Percentiles rank a stretch among this genome's conserved stretches.
These are phyloP conservation scores for Caenorhabditis uteleia DNA, from an alignment of 2,888 invertebrate genomes.

Conservation along the genomic window DNA sequence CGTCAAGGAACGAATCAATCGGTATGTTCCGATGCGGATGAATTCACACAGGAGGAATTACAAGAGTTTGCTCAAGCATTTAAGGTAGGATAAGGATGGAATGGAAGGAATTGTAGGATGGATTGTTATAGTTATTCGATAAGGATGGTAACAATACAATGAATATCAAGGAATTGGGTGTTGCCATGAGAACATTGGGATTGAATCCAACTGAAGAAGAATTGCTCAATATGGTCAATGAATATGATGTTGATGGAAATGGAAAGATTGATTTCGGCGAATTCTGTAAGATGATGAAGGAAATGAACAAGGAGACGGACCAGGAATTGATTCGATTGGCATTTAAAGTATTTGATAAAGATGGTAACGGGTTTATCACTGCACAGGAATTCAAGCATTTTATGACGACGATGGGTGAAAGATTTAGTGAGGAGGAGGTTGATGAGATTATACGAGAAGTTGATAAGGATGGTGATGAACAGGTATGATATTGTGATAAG, in stretches of 20 bases:
- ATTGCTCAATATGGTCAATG: slow-evolving; percentile 46
- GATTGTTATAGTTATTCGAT: slow-evolving; percentile 64
- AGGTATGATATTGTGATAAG: slow-evolving; percentile 43
- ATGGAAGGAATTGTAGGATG: neutral
- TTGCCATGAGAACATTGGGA: slow-evolving; percentile 69
- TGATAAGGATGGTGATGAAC: slow-evolving; percentile 69
- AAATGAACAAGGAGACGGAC: slow-evolving; percentile 70
- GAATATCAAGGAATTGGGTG: slow-evolving; percentile 70
- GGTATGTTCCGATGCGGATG: slow-evolving; percentile 63
- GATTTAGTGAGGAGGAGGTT: slow-evolving; percentile 69
- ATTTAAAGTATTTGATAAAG: slow-evolving; percentile 70
- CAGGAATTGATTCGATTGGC: slow-evolving; percentile 69
- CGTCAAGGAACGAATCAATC: slow-evolving; percentile 65
- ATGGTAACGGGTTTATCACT: slow-evolving; percentile 70
- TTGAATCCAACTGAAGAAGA: slow-evolving; percentile 69
- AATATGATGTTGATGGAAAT: slow-evolving; percentile 70
- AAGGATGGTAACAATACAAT: slow-evolving; percentile 70
- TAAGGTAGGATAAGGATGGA: slow-evolving; percentile 50
- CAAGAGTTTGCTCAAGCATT: slow-evolving; percentile 70
- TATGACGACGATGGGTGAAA: slow-evolving; percentile 67
- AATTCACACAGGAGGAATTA: slow-evolving; percentile 68
- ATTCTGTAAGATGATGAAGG: slow-evolving; percentile 70
- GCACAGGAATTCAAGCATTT: slow-evolving; percentile 70
- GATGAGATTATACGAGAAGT: slow-evolving; percentile 70
- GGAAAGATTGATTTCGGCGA: slow-evolving; percentile 70